Evolutionary conservation across 2,797 vertebrate genomes (phyloP), one percentile per base, ranked within the genome.

Genomic region (Scleropages formosus): DNA sequence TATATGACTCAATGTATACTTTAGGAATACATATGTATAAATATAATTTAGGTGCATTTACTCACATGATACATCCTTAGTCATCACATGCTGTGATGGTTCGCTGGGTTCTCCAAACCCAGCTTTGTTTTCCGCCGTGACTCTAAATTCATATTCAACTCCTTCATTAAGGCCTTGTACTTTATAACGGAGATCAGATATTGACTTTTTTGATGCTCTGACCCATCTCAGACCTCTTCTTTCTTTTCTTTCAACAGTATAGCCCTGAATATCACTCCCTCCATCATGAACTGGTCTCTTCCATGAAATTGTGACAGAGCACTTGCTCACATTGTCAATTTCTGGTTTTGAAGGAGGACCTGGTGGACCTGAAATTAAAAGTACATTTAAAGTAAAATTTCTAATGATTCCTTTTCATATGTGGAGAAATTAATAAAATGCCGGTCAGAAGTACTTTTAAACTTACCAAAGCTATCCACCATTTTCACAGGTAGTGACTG

Each of bases 61-160:
- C 97, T 95, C 87, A 99, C 98, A 99, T 83, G 96, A 91, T 75
- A 92, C 93, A 78, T 99, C 98, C 87, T 94, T 98, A 84, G 96
- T 98, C 84, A 96, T 85, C 63, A 95, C 95, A 71, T 90, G 85
- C 1, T 85, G 89, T 61, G 96, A 98, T 82, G 94, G 89, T 73
- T 97, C 95, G 80, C 98, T 99, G 77, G 98, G 96, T 81, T 93
- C 92, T 74, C 98, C 98, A 86, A 99, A 92, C 83, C 98, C 98
- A 81, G 98, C 97, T 90, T 93, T 98, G 53, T 99, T 99, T 91
- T 99, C 98, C 78, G 98, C 98, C 76, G 95, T 98, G 78, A 99
- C 97, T 76, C 97, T 94, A 89, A 99, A 99, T 87, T 99, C 98
- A 39, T 99, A 99, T 81, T 98, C 95, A 18, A 95, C 93, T 89